A percentile compares a stretch with the other conserved stretches of the same genome.
Conservation (phyloP, 2,797 vertebrate genomes). For the Semotilus atromaculatus region DNA sequence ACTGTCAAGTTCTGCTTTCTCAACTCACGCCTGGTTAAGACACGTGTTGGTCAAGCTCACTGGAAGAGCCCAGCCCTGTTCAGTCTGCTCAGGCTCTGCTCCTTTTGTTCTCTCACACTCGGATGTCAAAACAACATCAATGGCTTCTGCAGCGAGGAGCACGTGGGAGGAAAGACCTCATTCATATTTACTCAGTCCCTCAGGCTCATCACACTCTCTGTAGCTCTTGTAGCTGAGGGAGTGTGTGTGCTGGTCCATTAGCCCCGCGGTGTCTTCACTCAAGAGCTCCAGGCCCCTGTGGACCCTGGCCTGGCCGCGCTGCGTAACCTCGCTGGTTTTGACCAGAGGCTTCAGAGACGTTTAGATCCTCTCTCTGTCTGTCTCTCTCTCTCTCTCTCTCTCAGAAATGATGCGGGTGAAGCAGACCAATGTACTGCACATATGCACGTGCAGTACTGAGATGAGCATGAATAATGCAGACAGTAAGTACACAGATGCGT, state of each 20-base stretch:
- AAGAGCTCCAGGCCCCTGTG: constrained; percentile 37
- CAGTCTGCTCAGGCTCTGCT: constrained; percentile 14
- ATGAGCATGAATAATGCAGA: constrained; percentile 61
- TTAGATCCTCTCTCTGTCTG: neutral
- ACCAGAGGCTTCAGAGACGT: constrained; percentile 28
- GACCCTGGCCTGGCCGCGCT: constrained; percentile 20
- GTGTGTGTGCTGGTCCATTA: constrained; percentile 52
- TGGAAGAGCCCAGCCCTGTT: neutral
- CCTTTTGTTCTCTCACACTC: constrained; percentile 36
- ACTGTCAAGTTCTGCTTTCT: neutral
- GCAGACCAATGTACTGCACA: neutral
- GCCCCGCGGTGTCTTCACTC: constrained; percentile 35
- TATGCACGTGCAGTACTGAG: neutral
- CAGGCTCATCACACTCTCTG: constrained; percentile 16
- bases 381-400: neutral
- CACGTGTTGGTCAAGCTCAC: constrained; percentile 4
- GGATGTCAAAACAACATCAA: constrained; percentile 56
- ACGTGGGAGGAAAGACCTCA: constrained; percentile 62
- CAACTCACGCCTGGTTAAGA: constrained; percentile 19
- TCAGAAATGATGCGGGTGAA: constrained; percentile 18
- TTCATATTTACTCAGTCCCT: constrained; percentile 71
- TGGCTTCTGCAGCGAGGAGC: constrained; percentile 26
- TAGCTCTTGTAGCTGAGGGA: constrained; percentile 5
- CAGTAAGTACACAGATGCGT: constrained; percentile 28
- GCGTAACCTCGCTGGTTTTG: constrained; percentile 33